These are phyloP conservation scores for Benitochromis conjunctus DNA, from an alignment of 2,113 vertebrate species.

Conservation along the genomic window DNA sequence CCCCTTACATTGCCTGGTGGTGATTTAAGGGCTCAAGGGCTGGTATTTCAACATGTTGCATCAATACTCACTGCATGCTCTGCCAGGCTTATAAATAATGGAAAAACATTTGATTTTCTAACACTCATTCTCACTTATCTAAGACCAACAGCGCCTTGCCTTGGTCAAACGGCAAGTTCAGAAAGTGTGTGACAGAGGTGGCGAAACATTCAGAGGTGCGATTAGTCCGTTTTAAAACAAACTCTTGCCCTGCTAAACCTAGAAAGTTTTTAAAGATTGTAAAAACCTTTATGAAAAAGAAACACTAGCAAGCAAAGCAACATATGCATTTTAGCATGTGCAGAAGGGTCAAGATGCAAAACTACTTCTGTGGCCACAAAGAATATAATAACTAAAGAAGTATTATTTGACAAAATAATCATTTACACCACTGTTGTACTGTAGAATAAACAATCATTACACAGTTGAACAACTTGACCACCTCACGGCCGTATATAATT, in stretches of 20 bases:
- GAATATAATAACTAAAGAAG: neutral
- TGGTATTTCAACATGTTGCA: neutral
- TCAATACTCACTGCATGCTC: neutral
- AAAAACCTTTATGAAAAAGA: neutral
- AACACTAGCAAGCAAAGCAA: neutral
- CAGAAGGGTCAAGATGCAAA: neutral
- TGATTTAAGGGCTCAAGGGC: neutral
- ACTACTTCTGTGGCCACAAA: neutral
- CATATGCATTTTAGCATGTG: neutral
- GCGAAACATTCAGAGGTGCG: neutral
- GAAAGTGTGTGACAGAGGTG: neutral
- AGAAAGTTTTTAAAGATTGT: neutral
- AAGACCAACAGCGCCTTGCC: neutral
- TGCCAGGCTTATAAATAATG: neutral
- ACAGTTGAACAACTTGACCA: conserved; percentile 18
- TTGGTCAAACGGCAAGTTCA: conserved; percentile 9
- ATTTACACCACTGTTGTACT: neutral
- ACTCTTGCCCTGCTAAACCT: neutral
- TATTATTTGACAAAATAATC: neutral
- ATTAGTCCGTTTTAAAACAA: neutral
- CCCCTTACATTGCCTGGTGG: conserved; percentile 1
- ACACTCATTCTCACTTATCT: conserved; percentile 1
- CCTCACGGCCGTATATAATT: neutral
- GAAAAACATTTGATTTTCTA: neutral
- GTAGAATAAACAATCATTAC: neutral